Conservation (phyloP, 2,888 invertebrate genomes). For the Dryomyza anilis region DNA sequence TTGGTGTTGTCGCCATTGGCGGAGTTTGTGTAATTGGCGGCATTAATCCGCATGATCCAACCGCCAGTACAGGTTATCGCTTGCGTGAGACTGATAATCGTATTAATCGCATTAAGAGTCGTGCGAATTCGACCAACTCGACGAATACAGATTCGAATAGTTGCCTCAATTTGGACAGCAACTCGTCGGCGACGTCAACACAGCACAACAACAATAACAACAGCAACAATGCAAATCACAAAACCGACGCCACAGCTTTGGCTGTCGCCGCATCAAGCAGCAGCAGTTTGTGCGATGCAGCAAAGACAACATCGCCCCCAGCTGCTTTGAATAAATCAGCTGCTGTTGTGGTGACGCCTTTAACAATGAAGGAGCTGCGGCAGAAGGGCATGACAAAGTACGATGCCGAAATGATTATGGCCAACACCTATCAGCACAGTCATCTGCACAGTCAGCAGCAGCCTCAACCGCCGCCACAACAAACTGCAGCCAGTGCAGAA, state of each 20-base stretch:
- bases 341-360: constrained; percentile 53
- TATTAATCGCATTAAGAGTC: constrained; percentile 81
- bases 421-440: constrained; percentile 58
- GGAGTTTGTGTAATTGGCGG: constrained; percentile 56
- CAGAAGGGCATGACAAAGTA: constrained; percentile 87
- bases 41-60: constrained; percentile 64
- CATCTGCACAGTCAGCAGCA: constrained; percentile 35
- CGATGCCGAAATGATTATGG: constrained; percentile 85
- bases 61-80: constrained; percentile 69
- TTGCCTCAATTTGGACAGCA: constrained; percentile 60
- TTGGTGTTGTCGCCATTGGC: constrained; percentile 35
- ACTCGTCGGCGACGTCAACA: constrained; percentile 28
- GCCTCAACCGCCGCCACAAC: constrained; percentile 37
- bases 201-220: constrained; percentile 37
- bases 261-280: constrained; percentile 7
- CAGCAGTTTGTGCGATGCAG: not conserved
- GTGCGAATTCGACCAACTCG: constrained; percentile 59
- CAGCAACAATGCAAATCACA: constrained; percentile 32
- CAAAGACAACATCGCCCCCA: not conserved
- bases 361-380: constrained; percentile 82
- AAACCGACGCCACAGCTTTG: constrained; percentile 10
- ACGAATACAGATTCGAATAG: constrained; percentile 43
- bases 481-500: constrained; percentile 9
- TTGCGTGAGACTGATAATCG: constrained; percentile 94
- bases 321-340: constrained; percentile 42